Base-by-base conservation (phyloP, 2,888 invertebrate species). In the Eucriotettix oculatus region DNA sequence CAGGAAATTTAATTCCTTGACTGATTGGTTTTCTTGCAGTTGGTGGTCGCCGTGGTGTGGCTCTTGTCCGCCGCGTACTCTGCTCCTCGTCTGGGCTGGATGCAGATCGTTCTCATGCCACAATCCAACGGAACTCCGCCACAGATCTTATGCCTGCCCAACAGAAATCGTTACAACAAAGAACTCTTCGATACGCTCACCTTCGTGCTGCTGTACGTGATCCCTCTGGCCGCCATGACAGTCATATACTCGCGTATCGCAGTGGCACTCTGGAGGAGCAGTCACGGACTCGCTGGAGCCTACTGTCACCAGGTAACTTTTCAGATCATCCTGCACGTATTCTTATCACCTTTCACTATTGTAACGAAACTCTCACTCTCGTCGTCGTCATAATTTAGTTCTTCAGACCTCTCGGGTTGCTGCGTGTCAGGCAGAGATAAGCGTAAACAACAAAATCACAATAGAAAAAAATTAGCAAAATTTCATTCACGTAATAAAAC, bases 171-270 rank as follows among this genome's bases (percentile, higher is more conserved):
- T 72, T 90, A 85, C 72, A 85, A 89, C 71, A 87, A 87, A 0
- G 83, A 87, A 69, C 71, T 87, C 53, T 82, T 88, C 70, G 89
- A 90, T 70, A 83, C 86, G 73, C 82, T 87, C 65, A 91, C 90
- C 74, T 87, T 93, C 68, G 83, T 86, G 10, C 77, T 92, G 10
- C 83, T 92, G 63, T 93, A 92, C 73, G 79, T 88, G 53, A 78
- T 90, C 52, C 94, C 94, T 0, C 74, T 94, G 58, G 76, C 83
- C 57, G 82, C 90, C 41, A 90, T 94, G 83, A 71, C 72, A 0
- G 78, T 87, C 52, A 76, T 92, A 44, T 94, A 94, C 71, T 86
- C 87, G 44, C 81, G 86, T 68, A 92, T 94, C 60, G 91, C 90
- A 3, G 80, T 90, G 40, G 86, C 87, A 0, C 74, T 94, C 52